Percentiles rank a stretch among this genome's conserved stretches.
Conservation (phyloP, 2,113 vertebrate species). For the Cyphomyrus plagiostoma region DNA sequence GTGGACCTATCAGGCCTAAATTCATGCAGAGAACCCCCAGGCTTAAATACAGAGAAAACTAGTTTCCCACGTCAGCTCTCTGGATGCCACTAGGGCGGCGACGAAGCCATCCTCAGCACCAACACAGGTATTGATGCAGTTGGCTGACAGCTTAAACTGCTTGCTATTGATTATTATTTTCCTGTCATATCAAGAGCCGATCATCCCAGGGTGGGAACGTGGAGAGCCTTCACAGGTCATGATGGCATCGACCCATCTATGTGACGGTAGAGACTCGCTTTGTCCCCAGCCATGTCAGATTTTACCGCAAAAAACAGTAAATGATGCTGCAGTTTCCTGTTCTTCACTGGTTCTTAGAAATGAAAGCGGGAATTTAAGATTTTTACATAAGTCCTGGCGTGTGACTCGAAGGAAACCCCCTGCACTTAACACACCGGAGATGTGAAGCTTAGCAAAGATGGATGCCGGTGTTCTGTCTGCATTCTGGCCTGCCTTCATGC, state of each 20-base stretch:
- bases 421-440: background rate
- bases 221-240: slow-evolving; percentile 67
- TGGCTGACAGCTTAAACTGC: slow-evolving; percentile 94
- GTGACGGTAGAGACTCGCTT: slow-evolving; percentile 67
- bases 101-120: slow-evolving; percentile 93
- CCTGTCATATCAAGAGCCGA: slow-evolving; percentile 93
- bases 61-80: slow-evolving; percentile 87
- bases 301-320: slow-evolving; percentile 64
- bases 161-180: slow-evolving; percentile 99
- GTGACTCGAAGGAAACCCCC: background rate
- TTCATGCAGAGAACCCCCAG: slow-evolving; percentile 79
- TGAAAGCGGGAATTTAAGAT: background rate
- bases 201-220: slow-evolving; percentile 82
- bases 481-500: background rate
- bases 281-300: slow-evolving; percentile 81
- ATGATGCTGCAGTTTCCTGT: slow-evolving; percentile 44
- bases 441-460: background rate
- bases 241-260: slow-evolving; percentile 64
- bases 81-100: slow-evolving; percentile 90
- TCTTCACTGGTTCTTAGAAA: background rate
- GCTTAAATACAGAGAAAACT: slow-evolving; percentile 89
- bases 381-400: background rate
- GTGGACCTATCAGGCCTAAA: slow-evolving; percentile 97
- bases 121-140: slow-evolving; percentile 88
- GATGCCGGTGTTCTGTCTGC: background rate